Base-by-base conservation (phyloP, 2,888 invertebrate species). In the Drosophila ustulata region DNA sequence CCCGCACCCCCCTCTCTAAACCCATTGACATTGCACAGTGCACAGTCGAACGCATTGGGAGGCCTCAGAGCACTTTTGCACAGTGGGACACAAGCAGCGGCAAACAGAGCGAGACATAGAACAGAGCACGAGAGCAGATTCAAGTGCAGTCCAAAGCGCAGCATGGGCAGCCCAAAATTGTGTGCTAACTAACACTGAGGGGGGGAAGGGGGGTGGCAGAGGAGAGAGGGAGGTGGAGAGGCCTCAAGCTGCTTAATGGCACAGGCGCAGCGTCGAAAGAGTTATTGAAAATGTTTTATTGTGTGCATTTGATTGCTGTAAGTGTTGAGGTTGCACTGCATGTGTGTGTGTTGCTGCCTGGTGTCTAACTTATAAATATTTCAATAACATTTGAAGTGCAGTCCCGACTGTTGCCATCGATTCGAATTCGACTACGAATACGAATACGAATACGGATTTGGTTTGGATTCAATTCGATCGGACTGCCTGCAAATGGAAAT, bases 231-330 rank as follows among this genome's bases (percentile, higher is more conserved):
- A 26, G 23, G n/a, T 1, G 50, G n/a, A 26, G 47, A 11, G 49
- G 58, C 37, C 50, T 66, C 49, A 55, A 65, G 66, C 65, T 80
- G 85, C 66, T 71, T 82, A 82, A 82, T 82, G 88, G 82, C 68
- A 79, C 61, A 59, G 83, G 49, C 66, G 74, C 62, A 68, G 75
- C 67, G 88, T 70, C 82, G 77, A 85, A 89, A 85, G 88, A 88
- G 89, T 85, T 85, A 85, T 85, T 85, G 89, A 85, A 85, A 89
- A 89, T 85, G 89, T 89, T 85, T 89, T 85, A 88, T 85, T 89
- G 88, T 85, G 71, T 89, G 88, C 82, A 87, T 88, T 85, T 79
- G 88, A 85, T 88, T 85, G 88, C 86, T 77, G 86, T 77, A 83
- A 88, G 89, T 85, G 89, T 76, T 76, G 72, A 83, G 83, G 65